These are phyloP conservation scores for Hypena proboscidalis DNA, from an alignment of 2,888 invertebrate species.

Conservation along the genomic window DNA sequence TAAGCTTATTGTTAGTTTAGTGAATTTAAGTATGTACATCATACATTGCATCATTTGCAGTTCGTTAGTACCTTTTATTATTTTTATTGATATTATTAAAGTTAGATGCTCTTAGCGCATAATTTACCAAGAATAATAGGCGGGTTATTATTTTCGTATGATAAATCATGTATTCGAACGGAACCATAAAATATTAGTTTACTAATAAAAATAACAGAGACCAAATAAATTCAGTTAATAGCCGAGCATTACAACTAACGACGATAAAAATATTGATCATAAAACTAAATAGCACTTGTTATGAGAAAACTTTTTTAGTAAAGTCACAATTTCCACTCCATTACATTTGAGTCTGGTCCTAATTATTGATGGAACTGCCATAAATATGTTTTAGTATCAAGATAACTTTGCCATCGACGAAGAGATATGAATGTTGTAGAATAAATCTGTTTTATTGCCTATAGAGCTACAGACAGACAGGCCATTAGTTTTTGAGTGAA, in stretches of 20 bases:
- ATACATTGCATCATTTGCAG: too few species aligned
- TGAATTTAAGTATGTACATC: too few species aligned
- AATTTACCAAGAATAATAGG: too few species aligned
- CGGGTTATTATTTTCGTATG: too few species aligned
- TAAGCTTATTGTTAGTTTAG: too few species aligned
- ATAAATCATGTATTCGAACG: too few species aligned
- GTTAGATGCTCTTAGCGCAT: too few species aligned
- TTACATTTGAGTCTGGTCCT: slow-evolving; percentile 20
- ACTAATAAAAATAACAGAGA: too few species aligned
- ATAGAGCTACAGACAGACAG: neutral
- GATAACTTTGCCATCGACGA: slow-evolving; percentile 12
- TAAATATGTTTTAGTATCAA: slow-evolving; percentile 22
- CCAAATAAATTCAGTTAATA: slow-evolving; percentile 13
- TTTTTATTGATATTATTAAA: too few species aligned
- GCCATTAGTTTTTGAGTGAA: slow-evolving; percentile 4
- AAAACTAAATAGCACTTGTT: slow-evolving; percentile 31
- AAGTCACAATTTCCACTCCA: slow-evolving; percentile 30
- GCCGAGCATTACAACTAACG: slow-evolving; percentile 8
- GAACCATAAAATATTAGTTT: too few species aligned
- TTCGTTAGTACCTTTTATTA: too few species aligned
- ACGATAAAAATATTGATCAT: slow-evolving; percentile 22
- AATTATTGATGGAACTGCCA: slow-evolving; percentile 25
- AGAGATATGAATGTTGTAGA: slow-evolving; percentile 8
- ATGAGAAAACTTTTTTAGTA: slow-evolving; percentile 30
- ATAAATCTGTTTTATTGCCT: slow-evolving; percentile 12